phyloP scores from a whole-genome alignment of 1,140 invertebrate genomes.

The Bombus confusus region DNA sequence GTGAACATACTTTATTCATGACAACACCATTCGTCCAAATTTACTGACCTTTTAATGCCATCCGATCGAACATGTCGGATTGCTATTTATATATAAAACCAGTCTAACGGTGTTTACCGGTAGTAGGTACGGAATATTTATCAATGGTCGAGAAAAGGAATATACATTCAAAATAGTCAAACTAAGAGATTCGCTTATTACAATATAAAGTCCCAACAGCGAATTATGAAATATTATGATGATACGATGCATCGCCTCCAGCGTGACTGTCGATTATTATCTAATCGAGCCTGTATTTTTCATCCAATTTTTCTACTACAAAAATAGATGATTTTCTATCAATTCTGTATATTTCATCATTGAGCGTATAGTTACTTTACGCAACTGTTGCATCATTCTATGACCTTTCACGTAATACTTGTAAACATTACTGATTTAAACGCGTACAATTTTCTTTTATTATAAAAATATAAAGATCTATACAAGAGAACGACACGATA shows the following conservation, averaged over 20 bases:
- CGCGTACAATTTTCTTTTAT: neutral
- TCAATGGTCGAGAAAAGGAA: neutral
- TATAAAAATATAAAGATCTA: neutral
- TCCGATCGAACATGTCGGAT: neutral
- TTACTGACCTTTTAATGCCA: neutral
- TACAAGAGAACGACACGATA: neutral
- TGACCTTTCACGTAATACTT: neutral
- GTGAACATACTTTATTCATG: constrained; percentile 7
- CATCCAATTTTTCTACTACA: neutral
- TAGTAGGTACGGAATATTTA: neutral
- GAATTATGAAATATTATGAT: constrained; percentile 10
- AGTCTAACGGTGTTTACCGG: neutral
- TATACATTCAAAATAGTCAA: neutral
- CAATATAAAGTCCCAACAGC: neutral
- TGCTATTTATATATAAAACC: neutral
- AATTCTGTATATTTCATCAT: neutral
- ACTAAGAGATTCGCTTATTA: neutral
- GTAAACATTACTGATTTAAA: neutral
- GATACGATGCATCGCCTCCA: neutral
- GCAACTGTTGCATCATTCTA: constrained; percentile 5
- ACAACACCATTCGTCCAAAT: neutral
- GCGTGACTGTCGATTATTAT: neutral
- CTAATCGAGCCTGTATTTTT: neutral
- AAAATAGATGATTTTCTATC: neutral
- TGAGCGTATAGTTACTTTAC: neutral